Conservation (phyloP, 2,888 invertebrate genomes). For the Enchytraeus crypticus region DNA sequence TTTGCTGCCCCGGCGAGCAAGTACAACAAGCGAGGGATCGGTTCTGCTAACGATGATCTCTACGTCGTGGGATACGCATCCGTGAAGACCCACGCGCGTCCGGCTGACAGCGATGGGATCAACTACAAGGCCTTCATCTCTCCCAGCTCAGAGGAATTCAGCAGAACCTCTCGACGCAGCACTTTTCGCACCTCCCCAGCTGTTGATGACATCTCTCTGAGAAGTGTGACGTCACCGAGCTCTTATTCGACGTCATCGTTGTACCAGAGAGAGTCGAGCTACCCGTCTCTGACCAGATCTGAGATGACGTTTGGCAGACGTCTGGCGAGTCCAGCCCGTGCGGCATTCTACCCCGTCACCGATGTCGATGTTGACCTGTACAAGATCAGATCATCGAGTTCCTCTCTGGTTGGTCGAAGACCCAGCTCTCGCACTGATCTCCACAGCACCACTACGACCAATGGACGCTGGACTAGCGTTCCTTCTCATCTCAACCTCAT, state of each 20-base stretch:
- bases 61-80: constrained; percentile 7
- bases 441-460: neutral
- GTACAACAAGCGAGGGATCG: neutral
- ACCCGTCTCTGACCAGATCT: neutral
- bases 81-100: constrained; percentile 5
- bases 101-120: constrained; percentile 5
- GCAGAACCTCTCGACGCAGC: too few species aligned
- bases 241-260: neutral
- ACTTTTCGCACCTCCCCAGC: too few species aligned
- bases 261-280: neutral
- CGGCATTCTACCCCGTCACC: neutral
- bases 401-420: neutral
- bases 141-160: neutral
- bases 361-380: neutral
- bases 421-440: too few species aligned
- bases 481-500: neutral
- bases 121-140: constrained; percentile 3
- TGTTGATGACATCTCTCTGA: too few species aligned
- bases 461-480: neutral
- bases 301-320: neutral
- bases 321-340: neutral
- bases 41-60: neutral
- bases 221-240: too few species aligned
- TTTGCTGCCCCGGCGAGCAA: neutral
- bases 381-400: neutral